Conservation (phyloP, 2,797 vertebrate species). For the Artibeus jamaicensis region DNA sequence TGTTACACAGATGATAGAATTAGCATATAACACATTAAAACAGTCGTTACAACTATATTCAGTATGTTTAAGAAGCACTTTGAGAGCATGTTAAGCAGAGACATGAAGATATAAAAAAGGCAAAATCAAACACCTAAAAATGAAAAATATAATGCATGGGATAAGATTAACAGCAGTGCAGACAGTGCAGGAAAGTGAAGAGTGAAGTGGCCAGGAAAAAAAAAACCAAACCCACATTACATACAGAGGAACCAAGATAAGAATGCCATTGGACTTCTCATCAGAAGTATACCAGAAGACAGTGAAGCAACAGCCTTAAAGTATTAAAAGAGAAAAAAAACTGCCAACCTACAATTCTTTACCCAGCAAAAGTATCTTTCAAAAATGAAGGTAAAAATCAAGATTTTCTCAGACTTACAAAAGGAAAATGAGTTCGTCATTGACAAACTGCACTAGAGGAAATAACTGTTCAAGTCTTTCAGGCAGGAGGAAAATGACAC, state of each 20-base stretch:
- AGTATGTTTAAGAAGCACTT: neutral
- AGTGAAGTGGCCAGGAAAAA: neutral
- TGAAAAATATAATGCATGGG: neutral
- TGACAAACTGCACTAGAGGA: neutral
- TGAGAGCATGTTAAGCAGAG: neutral
- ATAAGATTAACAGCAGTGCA: neutral
- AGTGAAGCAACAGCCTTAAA: neutral
- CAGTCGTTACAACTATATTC: neutral
- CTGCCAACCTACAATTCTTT: neutral
- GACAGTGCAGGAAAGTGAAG: neutral
- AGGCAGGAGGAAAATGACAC: neutral
- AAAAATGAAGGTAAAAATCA: conserved; percentile 16
- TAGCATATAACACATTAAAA: conserved; percentile 22
- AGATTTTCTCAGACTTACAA: conserved; percentile 24
- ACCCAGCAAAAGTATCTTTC: conserved; percentile 8
- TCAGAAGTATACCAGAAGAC: neutral
- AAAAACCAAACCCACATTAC: neutral
- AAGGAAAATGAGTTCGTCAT: neutral
- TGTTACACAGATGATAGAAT: neutral
- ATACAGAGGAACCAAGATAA: neutral
- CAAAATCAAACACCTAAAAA: neutral
- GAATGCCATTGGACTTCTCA: neutral
- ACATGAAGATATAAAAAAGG: neutral
- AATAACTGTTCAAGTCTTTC: conserved; percentile 4
- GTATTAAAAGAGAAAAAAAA: neutral